Evolutionary conservation across 2,797 vertebrate species (phyloP), one percentile per base, ranked within the genome.

Genomic region (Ctenochaetus hawaiiensis): DNA sequence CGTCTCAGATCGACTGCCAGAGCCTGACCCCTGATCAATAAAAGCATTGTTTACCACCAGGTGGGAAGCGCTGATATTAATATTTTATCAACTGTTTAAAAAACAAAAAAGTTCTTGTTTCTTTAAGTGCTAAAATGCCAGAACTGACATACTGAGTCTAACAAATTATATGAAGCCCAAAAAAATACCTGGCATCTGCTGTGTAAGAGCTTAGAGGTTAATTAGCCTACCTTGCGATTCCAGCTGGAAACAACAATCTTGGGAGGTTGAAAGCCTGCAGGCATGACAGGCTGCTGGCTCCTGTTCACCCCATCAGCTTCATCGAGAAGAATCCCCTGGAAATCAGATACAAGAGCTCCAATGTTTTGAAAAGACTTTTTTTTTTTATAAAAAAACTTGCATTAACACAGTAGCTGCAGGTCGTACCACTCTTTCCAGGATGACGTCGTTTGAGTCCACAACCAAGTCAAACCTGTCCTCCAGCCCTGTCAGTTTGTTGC

Each of bases 161-260:
- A 68, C 48, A 23, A 34, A 34, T 69, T 82, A 37, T 84, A 80
- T 0, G 17, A 10, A n/a, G 45, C 51, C 56, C 64, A 85, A 82
- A 67, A 56, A 26, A 63, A 41, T 9, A 9, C 39, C 30, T 49
- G 47, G 66, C 44, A 70, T 67, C 22, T 62, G 20, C 58, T 59
- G 59, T 8, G 16, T 12, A 34, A 69, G 54, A 73, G 64, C 39
- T 0, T 1, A 64, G 59, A 62, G 67, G 57, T 78, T 81, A 81
- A 82, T 85, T 77, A 63, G 61, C 87, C 92, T 79, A 99, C 98
- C 97, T 96, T 99, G 20, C 97, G 97, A 93, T 99, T 99, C 98
- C 98, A 99, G 94, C 98, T 99, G 87, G 98, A 99, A 84, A 99
- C 65, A 0, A 99, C 93, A 0, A 96, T 97, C 93, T 98, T 97